Conservation (phyloP, 2,113 vertebrate species). For the Catharus minimus region DNA sequence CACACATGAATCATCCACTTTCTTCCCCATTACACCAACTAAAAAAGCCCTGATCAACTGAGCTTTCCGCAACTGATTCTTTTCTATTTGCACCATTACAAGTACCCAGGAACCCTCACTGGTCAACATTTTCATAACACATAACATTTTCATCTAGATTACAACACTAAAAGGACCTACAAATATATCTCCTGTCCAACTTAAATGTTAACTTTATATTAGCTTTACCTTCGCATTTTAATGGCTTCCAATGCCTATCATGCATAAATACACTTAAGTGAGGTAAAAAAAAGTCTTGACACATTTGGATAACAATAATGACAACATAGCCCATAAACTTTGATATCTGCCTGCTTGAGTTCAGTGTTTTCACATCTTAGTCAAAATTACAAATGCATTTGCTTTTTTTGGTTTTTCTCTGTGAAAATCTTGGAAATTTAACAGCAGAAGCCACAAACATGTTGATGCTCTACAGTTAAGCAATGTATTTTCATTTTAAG, state of each 20-base stretch:
- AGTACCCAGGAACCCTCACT: not conserved
- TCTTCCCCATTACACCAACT: constrained; percentile 9
- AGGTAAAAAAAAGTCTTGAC: not conserved
- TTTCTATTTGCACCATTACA: not conserved
- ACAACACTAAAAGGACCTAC: not conserved
- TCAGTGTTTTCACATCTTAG: not conserved
- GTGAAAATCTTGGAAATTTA: not conserved
- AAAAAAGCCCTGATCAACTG: not conserved
- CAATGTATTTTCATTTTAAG: not conserved
- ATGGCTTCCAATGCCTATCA: not conserved
- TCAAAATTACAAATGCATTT: not conserved
- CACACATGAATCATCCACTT: not conserved
- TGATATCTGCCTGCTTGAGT: not conserved
- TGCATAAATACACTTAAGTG: not conserved
- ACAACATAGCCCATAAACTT: not conserved
- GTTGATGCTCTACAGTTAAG: not conserved
- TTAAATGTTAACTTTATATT: not conserved
- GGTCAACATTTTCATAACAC: not conserved
- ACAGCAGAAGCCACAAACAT: not conserved
- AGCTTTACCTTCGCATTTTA: not conserved
- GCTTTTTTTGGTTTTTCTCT: not conserved
- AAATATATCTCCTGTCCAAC: not conserved
- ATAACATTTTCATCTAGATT: not conserved
- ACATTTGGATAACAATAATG: not conserved
- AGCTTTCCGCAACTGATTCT: not conserved